Conservation (phyloP, 2,113 vertebrate genomes). For the Anarrhichthys ocellatus region DNA sequence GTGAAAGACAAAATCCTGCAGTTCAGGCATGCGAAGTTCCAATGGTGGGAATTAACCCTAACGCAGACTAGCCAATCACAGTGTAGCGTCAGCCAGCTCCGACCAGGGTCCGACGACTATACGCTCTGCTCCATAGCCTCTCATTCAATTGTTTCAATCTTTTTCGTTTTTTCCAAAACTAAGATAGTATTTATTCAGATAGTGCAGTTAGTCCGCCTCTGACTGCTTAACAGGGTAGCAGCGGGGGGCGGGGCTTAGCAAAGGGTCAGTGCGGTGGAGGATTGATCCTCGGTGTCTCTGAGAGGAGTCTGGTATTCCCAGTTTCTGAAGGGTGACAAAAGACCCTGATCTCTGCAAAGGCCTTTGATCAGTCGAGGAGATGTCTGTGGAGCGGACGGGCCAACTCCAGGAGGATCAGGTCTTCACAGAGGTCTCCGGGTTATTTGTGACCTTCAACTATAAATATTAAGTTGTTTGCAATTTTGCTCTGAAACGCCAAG, state of each 20-base stretch:
- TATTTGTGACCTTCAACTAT: constrained; percentile 1
- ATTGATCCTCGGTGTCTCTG: constrained; percentile 17
- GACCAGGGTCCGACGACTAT: too few relatives aligned
- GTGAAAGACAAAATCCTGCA: constrained; percentile 4
- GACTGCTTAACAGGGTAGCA: not conserved
- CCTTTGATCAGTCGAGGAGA: constrained; percentile 39
- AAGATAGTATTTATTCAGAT: not conserved
- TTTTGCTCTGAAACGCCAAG: constrained; percentile 6
- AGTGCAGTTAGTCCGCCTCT: not conserved
- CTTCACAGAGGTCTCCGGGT: constrained; percentile 22
- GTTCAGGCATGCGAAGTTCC: constrained; percentile 22
- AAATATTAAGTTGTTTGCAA: not conserved
- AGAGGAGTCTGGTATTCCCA: constrained; percentile 16
- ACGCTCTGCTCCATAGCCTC: too few relatives aligned
- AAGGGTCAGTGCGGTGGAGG: not conserved
- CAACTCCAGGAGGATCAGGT: constrained; percentile 2
- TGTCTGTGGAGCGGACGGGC: constrained; percentile 18
- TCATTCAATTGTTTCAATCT: too few relatives aligned
- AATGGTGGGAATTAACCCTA: constrained; percentile 6
- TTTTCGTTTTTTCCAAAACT: not conserved
- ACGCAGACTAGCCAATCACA: too few relatives aligned
- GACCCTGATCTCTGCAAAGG: constrained; percentile 15
- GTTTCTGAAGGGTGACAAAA: constrained; percentile 18
- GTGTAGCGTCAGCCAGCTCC: too few relatives aligned
- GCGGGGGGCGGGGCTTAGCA: not conserved